Evolutionary conservation across 1,140 invertebrate genomes (phyloP), one percentile per base, ranked within the genome.

Genomic region (Drosophila mojavensis): DNA sequence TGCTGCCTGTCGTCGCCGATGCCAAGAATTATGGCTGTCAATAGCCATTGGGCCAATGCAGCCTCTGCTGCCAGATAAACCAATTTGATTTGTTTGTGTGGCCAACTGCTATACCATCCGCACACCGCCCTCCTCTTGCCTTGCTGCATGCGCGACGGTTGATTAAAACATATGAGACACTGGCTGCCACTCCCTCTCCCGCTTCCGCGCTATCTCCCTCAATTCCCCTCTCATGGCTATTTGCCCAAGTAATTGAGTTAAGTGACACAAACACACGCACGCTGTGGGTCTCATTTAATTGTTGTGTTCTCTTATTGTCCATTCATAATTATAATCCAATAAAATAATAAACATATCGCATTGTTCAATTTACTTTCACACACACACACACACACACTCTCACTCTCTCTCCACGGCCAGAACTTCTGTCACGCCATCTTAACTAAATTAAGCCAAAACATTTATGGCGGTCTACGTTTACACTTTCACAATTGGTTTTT

Each of bases 281-380:
- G 6, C 5, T 24, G 50, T 59, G 61, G 45, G 69, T 54, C 36
- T 63, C 64, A 43, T 66, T 53, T 72, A 56, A 59, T 50, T 65
- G 54, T 73, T 59, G 60, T 24, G 47, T 43, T 59, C 9, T 59
- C 9, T 45, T 71, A 30, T 51, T 62, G 28, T 66, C 55, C 48
- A 59, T 67, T 53, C 66, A 61, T 86, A 88, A 86, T 86, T 86
- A 88, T 86, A 86, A 86, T 86, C 76, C 83, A 88, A 86, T 88
- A 82, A 86, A 86, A 86, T 86, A 86, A 86, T 82, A 86, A 88
- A 88, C 71, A 88, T 83, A 83, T 83, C 81, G 81, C 64, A 77
- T 83, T 64, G 81, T 77, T 84, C 79, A 82, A 88, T 88, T 88
- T 82, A 81, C 71, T 86, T 88, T 86, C 83, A 88, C 82, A 82